phyloP scores from a whole-genome alignment of 2,113 vertebrate genomes.

The Carollia perspicillata region DNA sequence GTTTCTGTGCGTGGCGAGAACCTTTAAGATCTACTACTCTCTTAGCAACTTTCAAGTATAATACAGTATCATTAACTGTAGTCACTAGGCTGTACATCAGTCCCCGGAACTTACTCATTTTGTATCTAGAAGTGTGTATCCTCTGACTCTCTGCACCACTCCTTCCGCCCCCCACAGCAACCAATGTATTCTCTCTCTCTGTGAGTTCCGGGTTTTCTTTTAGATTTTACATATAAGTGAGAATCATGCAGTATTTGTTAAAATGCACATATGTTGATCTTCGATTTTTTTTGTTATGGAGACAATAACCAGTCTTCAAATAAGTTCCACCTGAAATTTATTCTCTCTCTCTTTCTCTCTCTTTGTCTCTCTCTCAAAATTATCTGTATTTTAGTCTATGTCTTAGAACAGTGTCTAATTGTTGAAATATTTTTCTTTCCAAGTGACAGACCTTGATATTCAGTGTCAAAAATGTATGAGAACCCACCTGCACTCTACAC shows the following conservation, averaged over 20 bases:
- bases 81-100: not conserved
- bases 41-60: not conserved
- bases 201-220: not conserved
- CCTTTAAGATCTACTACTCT: not conserved
- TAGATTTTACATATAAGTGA: not conserved
- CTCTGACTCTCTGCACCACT: not conserved
- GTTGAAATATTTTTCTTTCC: not conserved
- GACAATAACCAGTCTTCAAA: not conserved
- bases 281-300: not conserved
- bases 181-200: not conserved
- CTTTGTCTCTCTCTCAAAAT: not conserved
- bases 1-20: not conserved
- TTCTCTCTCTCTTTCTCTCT: not conserved
- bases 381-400: not conserved
- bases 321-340: not conserved
- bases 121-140: not conserved
- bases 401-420: not conserved
- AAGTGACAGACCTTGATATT: not conserved
- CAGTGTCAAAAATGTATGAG: not conserved
- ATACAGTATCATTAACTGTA: not conserved
- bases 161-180: not conserved
- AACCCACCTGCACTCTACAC: not conserved
- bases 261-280: not conserved
- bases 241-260: not conserved
- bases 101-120: not conserved